A percentile compares a stretch with the other conserved stretches of the same genome.
Evolutionary conservation across 1,140 invertebrate species (phyloP).

Genomic region (Rhizoglyphus robini): DNA sequence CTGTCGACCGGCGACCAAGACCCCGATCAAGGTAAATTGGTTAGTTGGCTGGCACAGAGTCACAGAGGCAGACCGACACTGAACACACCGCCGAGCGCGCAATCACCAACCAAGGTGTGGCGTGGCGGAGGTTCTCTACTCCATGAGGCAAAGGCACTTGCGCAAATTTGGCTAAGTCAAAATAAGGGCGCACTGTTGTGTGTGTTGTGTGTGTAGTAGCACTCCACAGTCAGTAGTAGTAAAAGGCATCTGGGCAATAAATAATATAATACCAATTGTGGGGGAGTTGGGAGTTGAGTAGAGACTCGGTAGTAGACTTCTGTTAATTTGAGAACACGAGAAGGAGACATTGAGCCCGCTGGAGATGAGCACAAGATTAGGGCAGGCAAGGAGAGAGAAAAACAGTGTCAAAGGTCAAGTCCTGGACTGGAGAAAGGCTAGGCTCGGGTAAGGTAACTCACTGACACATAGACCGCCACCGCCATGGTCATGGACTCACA

Average conservation of each 20-base stretch:
- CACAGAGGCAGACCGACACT: neutral
- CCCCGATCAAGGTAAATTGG: neutral
- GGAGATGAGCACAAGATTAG: too few relatives aligned
- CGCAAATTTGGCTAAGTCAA: neutral
- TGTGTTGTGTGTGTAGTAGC: neutral
- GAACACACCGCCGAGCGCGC: too few relatives aligned
- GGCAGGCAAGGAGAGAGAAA: neutral
- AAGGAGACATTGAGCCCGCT: neutral
- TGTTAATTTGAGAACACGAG: neutral
- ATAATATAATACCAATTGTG: conserved; percentile 9
- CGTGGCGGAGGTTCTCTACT: neutral
- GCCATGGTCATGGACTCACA: neutral
- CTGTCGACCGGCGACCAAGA: neutral
- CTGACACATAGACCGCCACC: too few relatives aligned
- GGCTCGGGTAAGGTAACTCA: too few relatives aligned
- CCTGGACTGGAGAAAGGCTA: conserved; percentile 3
- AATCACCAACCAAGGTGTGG: neutral
- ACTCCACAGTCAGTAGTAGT: neutral
- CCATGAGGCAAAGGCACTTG: neutral
- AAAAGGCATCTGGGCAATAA: neutral
- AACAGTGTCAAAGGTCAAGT: conserved; percentile 11
- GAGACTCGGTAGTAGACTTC: too few relatives aligned
- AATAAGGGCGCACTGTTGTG: conserved; percentile 4
- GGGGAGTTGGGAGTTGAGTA: conserved; percentile 9
- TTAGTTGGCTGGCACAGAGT: neutral